Conservation (phyloP, 2,113 vertebrate genomes). For the Girardinichthys multiradiatus region DNA sequence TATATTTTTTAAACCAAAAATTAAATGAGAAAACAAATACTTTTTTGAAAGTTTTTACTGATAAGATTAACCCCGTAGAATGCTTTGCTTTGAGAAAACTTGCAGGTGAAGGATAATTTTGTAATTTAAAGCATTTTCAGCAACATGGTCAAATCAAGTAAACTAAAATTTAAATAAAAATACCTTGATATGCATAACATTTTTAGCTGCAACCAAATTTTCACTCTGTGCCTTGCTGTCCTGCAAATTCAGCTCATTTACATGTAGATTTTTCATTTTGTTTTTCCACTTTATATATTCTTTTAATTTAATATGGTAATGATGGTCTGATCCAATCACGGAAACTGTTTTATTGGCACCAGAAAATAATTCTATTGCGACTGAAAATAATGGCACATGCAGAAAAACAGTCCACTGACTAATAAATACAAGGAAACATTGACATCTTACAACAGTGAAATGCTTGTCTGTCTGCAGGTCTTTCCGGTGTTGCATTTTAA, state of each 20-base stretch:
- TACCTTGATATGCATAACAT: slow-evolving; percentile 55
- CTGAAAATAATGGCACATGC: slow-evolving; percentile 60
- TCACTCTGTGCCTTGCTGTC: neutral
- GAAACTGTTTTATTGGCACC: slow-evolving; percentile 46
- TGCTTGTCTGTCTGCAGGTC: slow-evolving; percentile 22
- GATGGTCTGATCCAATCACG: slow-evolving; percentile 49
- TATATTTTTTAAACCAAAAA: slow-evolving; percentile 88
- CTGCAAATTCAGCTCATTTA: slow-evolving; percentile 44
- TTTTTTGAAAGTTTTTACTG: slow-evolving; percentile 74
- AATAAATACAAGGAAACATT: slow-evolving; percentile 77
- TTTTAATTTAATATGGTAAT: slow-evolving; percentile 26
- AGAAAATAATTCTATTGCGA: slow-evolving; percentile 55
- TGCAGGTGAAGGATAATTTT: slow-evolving; percentile 29
- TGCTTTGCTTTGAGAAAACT: slow-evolving; percentile 27
- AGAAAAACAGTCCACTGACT: slow-evolving; percentile 71
- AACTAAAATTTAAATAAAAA: slow-evolving; percentile 50
- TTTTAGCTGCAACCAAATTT: neutral
- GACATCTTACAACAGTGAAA: slow-evolving; percentile 68
- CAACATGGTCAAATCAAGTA: slow-evolving; percentile 26
- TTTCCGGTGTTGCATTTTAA: slow-evolving; percentile 44
- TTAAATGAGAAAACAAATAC: slow-evolving; percentile 90
- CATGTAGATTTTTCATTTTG: slow-evolving; percentile 42
- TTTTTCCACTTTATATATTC: slow-evolving; percentile 13
- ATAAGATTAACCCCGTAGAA: slow-evolving; percentile 29
- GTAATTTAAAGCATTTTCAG: slow-evolving; percentile 25